Evolutionary conservation across 2,113 vertebrate genomes (phyloP).

Genomic region (Chionomys nivalis): DNA sequence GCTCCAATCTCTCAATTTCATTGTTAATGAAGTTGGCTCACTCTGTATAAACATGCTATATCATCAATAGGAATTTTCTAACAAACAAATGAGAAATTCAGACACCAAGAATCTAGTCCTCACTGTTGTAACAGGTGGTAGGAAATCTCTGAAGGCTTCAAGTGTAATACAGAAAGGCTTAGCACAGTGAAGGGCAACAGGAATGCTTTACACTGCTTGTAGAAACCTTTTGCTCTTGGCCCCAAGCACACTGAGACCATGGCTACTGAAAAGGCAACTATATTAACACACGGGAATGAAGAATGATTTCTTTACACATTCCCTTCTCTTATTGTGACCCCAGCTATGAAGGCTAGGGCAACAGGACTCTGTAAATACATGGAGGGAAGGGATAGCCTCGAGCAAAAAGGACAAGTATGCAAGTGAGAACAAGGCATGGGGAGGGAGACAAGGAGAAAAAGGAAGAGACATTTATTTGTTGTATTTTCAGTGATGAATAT

Average conservation of each 20-base stretch:
- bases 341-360: neutral
- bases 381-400: neutral
- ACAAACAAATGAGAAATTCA: conserved; percentile 49
- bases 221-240: neutral
- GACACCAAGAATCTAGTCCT: conserved; percentile 43
- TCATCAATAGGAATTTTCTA: conserved; percentile 46
- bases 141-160: conserved; percentile 64
- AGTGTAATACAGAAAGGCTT: conserved; percentile 46
- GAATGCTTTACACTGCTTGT: neutral
- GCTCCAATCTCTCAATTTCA: neutral
- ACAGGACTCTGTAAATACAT: neutral
- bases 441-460: conserved; percentile 39
- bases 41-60: conserved; percentile 66
- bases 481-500: conserved; percentile 63
- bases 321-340: neutral
- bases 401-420: conserved; percentile 14
- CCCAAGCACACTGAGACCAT: neutral
- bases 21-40: conserved; percentile 38
- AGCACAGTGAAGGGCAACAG: conserved; percentile 38
- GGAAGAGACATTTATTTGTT: conserved; percentile 65
- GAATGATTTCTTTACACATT: neutral
- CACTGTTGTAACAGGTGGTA: conserved; percentile 29
- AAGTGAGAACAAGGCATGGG: conserved; percentile 41
- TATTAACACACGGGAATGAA: neutral
- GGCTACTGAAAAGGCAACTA: conserved; percentile 40